Evolutionary conservation across 1,140 invertebrate species (phyloP), one percentile per base, ranked within the genome.

Genomic region (Drosophila sturtevanti): DNA sequence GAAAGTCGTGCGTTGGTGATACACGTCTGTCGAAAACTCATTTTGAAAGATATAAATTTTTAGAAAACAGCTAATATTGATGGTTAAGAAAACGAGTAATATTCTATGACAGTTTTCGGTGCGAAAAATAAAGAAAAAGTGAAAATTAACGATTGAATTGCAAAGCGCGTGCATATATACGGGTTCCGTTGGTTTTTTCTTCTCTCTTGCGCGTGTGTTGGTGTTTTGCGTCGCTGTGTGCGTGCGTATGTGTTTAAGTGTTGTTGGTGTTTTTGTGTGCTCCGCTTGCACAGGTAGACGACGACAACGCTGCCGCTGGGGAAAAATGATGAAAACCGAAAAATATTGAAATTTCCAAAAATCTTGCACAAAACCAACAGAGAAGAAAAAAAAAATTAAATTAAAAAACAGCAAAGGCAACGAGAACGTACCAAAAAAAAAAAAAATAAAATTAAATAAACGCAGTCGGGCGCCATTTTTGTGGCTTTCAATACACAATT

Each of bases 141-240:
- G 48, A 63, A 60, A 41, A 27, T 27, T 41, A 37, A 70, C 61
- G 24, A 27, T 76, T 63, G 31, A 74, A 54, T 77, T 51, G 54
- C 44, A 52, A 67, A 81, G 75, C 81, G 81, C 81, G 82, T 86
- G 82, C 82, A 87, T 87, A 87, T 87, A 87, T 87, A 87, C 82
- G 82, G 82, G 82, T 87, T 87, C 82, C 81, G 72, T 85, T 84
- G 68, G 44, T 72, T 78, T 66, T 69, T 74, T 68, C 63, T 66
- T 44, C 64, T 37, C 63, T 71, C 67, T 77, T 61, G 59, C 52
- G 73, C 56, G 73, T 77, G 68, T 63, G 65, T 16, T 41, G 31
- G 68, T 52, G 56, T 71, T 48, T 68, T 54, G 52, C 64, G 73
- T 63, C 64, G 52, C 63, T 72, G 70, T 77, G 77, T 61, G 59